Percentiles rank a stretch among this genome's conserved stretches.
Conservation (phyloP, 2,797 vertebrate genomes). For the Triplophysa bombifrons region DNA sequence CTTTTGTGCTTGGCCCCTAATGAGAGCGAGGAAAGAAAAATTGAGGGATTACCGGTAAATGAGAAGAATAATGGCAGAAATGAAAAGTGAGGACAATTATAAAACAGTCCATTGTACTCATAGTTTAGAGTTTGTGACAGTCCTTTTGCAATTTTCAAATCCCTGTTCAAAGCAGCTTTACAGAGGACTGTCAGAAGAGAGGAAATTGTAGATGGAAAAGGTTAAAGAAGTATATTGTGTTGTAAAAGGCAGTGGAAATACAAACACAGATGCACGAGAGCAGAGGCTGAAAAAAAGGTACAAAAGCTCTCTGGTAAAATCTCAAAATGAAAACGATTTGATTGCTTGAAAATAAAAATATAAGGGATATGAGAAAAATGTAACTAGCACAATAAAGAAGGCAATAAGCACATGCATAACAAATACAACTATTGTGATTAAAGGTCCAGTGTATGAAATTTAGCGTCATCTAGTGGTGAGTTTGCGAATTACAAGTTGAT, state of each 20-base stretch:
- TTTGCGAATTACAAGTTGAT: neutral
- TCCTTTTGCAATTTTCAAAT: neutral
- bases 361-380: neutral
- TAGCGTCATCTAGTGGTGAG: too few relatives aligned
- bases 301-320: neutral
- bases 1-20: constrained; percentile 3
- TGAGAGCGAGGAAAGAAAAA: constrained; percentile 20
- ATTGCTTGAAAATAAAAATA: neutral
- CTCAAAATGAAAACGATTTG: neutral
- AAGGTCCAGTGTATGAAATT: neutral
- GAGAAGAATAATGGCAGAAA: constrained; percentile 24
- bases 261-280: constrained; percentile 21
- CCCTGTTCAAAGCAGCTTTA: constrained; percentile 13
- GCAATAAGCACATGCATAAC: neutral
- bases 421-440: neutral
- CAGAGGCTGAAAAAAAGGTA: neutral
- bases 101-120: neutral
- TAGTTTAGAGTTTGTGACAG: neutral
- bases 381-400: neutral
- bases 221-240: constrained; percentile 26
- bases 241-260: constrained; percentile 26
- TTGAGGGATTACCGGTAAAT: constrained; percentile 9
- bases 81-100: neutral
- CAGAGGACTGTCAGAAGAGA: neutral
- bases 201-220: constrained; percentile 41